Evolutionary conservation across 2,113 vertebrate genomes (phyloP), one percentile per base, ranked within the genome.

Genomic region (Prunella fulvescens): DNA sequence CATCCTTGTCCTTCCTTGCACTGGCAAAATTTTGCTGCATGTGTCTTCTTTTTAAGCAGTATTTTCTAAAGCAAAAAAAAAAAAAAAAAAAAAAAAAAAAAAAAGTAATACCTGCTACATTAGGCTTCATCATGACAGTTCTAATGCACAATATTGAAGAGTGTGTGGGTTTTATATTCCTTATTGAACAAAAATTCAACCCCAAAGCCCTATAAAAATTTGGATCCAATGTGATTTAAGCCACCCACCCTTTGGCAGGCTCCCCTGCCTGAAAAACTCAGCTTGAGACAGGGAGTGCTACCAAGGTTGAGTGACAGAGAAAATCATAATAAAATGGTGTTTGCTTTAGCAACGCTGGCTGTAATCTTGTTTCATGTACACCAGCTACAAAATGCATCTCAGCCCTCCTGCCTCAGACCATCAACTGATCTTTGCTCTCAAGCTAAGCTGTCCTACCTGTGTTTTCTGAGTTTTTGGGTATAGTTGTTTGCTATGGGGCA

Each of bases 221-320:
- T 83, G 42, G 22, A 93, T 93, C 39, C 44, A 60, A 86, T 88
- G 83, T 88, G 76, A 81, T 93, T 92, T 83, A 78, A 96, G 22
- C 72, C 72, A 81, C 90, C 85, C 88, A 90, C 82, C 80, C 57
- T 79, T 94, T 96, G 93, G 82, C 92, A 96, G 61, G 40, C 25
- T 88, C 62, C 20, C 19, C 37, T 93, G 88, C 80, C 45, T 95
- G 69, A 83, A 93, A 95, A 94, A 26, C 77, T 96, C 76, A 50
- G 76, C 72, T 96, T 88, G 80, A 93, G 88, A 88, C 58, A 23
- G 69, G 56, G 57, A 93, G 60, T 33, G 67, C 60, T 92, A 81
- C 76, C 65, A 66, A 90, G 86, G 76, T 78, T 81, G 80, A 81
- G 37, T 81, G 88, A 74, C 7, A 45, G 73, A 47, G 92, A 92